These are phyloP conservation scores for Archips crataeganus DNA, from an alignment of 2,888 invertebrate species.

Conservation along the genomic window DNA sequence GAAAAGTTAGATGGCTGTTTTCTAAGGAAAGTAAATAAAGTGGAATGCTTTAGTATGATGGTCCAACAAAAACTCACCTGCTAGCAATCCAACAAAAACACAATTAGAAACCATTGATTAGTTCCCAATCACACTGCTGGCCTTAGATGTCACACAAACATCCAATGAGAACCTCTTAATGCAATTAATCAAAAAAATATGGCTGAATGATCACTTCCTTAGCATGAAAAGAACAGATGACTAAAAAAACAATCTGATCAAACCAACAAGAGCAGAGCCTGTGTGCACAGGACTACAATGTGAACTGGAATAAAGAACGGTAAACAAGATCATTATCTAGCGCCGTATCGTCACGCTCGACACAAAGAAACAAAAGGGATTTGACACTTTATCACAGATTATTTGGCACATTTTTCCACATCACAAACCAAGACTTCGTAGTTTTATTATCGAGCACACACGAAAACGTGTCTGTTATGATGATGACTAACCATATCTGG, in stretches of 20 bases:
- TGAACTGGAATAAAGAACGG: conserved; percentile 62
- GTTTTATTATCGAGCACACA: conserved; percentile 63
- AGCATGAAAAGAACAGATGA: conserved; percentile 29
- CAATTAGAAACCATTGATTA: conserved; percentile 76
- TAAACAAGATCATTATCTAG: conserved; percentile 78
- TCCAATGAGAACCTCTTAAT: conserved; percentile 39
- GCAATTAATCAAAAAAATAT: conserved; percentile 37
- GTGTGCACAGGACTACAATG: conserved; percentile 58
- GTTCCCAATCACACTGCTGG: conserved; percentile 44
- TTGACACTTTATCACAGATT: conserved; percentile 69
- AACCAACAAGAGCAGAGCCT: conserved; percentile 48
- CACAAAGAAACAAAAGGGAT: conserved; percentile 78
- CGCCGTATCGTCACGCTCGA: conserved; percentile 66
- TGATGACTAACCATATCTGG: conserved; percentile 81
- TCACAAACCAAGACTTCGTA: conserved; percentile 58
- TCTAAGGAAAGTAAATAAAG: not conserved
- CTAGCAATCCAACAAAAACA: conserved; percentile 72
- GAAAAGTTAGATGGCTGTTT: not conserved
- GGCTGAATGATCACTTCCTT: conserved; percentile 29
- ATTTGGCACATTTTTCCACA: conserved; percentile 64
- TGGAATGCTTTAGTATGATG: conserved; percentile 1
- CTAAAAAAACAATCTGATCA: conserved; percentile 42
- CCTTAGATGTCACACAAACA: conserved; percentile 42
- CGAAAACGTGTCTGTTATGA: conserved; percentile 70
- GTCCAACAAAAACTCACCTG: conserved; percentile 60